Base-by-base conservation (phyloP, 2,797 vertebrate genomes). In the Cossypha caffra region DNA sequence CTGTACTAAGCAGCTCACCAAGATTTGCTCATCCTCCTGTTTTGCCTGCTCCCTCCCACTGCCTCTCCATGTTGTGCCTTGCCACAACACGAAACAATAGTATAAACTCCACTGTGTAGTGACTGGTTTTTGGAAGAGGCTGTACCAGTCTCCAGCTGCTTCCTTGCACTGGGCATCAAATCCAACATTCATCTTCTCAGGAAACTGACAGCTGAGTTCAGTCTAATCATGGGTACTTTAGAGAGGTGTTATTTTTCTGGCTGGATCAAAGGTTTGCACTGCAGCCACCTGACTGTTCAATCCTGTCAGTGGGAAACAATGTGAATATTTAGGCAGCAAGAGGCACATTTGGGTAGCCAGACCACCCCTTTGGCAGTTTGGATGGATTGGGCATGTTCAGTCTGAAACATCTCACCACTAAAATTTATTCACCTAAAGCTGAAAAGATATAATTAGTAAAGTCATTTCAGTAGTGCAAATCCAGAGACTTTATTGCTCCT, bases 11-110 rank as follows among this genome's bases (percentile, higher is more conserved):
- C 33, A 72, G 7, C n/a, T 82, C 3, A 2, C 18, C 40, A 19
- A 55, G 15, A 40, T 68, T 77, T 19, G 42, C 52, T n/a, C 47
- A 37, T 40, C 5, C 5, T 86, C 9, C 18, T 38, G 23, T 15
- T 75, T 40, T 45, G 7, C 9, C 24, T 67, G 1, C 10, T 74
- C 7, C 15, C 5, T 48, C 26, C 23, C 16, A 16, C 31, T 81
- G 15, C 25, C 6, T 63, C 12, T 69, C 33, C 1, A 0, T 33
- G 35, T 35, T 35, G 16, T 79, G 38, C 18, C 24, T 35, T 75
- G 10, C 15, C 38, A 45, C 38, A 5, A 2, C 15, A 35, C 4
- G 0, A 52, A 78, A 24, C 24, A 40, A 5, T 3, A 12, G 23
- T 57, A 88, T 75, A 29, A 47, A 55, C 24, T 57, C 40, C 19